Percentiles rank a stretch among this genome's conserved stretches.
Evolutionary conservation across 2,888 invertebrate genomes (phyloP).

Genomic region (Heliconius ethilla): DNA sequence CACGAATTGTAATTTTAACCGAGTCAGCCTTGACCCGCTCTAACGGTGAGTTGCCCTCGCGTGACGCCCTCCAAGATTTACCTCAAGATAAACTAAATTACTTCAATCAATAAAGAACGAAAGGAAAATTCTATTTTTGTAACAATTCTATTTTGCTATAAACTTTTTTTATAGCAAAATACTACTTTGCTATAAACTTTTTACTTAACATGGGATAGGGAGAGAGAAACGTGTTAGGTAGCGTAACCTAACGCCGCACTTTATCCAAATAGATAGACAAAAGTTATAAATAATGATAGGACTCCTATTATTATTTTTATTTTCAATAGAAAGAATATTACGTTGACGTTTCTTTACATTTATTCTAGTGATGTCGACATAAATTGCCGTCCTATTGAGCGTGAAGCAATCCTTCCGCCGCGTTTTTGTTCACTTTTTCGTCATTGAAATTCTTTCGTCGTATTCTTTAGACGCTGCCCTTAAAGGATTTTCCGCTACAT

Average conservation of each 20-base stretch:
- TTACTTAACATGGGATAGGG: not conserved
- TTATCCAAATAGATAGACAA: not conserved
- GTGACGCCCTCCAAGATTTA: conserved; percentile 27
- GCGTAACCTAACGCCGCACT: not conserved
- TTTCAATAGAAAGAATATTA: not conserved
- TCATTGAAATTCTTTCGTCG: conserved; percentile 38
- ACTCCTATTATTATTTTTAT: not conserved
- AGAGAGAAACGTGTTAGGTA: not conserved
- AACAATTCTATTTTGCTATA: not conserved
- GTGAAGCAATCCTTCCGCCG: conserved; percentile 39
- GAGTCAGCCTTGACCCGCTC: conserved; percentile 25
- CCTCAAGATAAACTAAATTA: conserved; percentile 23
- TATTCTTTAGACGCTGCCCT: conserved; percentile 24
- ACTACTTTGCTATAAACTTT: not conserved
- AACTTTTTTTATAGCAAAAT: too few relatives aligned
- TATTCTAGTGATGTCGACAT: conserved; percentile 36
- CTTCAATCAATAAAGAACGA: conserved; percentile 12
- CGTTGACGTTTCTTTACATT: conserved; percentile 10
- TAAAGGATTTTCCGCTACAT: conserved; percentile 22
- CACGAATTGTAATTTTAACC: not conserved
- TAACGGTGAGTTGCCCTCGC: not conserved
- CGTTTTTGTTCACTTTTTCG: conserved; percentile 38
- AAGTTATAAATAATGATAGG: not conserved
- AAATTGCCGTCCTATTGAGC: conserved; percentile 38
- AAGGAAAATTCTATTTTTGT: not conserved